phyloP scores from a whole-genome alignment of 2,888 invertebrate species.

The Tuta absoluta region DNA sequence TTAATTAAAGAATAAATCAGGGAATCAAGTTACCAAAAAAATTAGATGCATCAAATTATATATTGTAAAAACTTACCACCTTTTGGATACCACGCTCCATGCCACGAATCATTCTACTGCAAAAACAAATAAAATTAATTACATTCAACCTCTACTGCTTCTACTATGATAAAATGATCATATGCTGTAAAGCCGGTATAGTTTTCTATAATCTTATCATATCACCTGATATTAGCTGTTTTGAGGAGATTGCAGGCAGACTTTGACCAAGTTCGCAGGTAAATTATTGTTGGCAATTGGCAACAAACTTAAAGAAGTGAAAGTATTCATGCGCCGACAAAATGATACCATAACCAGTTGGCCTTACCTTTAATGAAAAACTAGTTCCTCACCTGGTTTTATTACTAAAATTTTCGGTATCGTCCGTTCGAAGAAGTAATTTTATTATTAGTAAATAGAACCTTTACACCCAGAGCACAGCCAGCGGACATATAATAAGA shows the following conservation, averaged over 20 bases:
- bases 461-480: not conserved
- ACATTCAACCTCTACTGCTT: not conserved
- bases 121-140: not conserved
- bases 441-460: not conserved
- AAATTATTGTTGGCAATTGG: not conserved
- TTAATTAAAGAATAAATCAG: not conserved
- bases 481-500: too few species aligned
- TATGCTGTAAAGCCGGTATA: not conserved
- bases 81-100: conserved; percentile 30
- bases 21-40: not conserved
- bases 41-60: not conserved
- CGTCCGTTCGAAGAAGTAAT: conserved; percentile 2
- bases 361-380: not conserved
- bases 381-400: not conserved
- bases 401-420: not conserved
- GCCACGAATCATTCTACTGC: conserved; percentile 28
- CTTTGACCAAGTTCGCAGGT: not conserved
- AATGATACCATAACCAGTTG: not conserved
- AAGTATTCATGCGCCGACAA: not conserved
- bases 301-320: conserved; percentile 7
- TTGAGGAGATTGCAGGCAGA: conserved; percentile 2
- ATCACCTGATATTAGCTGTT: not conserved
- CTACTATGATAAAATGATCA: not conserved
- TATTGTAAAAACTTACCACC: conserved; percentile 22
- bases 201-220: not conserved